Percentiles rank a stretch among this genome's conserved stretches.
phyloP scores from a whole-genome alignment of 2,113 vertebrate genomes.

The Fregetta grallaria region DNA sequence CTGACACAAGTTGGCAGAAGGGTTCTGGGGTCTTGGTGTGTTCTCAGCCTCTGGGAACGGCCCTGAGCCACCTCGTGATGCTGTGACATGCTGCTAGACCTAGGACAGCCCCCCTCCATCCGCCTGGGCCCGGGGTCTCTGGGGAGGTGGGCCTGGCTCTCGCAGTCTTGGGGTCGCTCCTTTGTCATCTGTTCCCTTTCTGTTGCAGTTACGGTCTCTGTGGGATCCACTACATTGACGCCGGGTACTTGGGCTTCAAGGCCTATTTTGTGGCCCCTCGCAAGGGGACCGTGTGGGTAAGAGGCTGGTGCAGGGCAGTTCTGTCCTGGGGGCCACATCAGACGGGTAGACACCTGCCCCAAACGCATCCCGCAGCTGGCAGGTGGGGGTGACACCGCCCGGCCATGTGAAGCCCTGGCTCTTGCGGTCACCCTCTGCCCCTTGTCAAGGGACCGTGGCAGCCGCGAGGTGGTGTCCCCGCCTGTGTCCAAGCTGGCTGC shows the following conservation, averaged over 20 bases:
- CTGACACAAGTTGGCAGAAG: not conserved
- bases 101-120: not conserved
- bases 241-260: slow-evolving; percentile 81
- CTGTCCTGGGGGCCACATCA: rapidly evolving
- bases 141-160: not conserved
- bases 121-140: not conserved
- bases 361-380: rapidly evolving
- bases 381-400: rapidly evolving
- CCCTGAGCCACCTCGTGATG: not conserved
- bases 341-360: not conserved
- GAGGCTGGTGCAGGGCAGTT: not conserved
- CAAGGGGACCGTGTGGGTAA: slow-evolving; percentile 89
- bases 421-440: not conserved
- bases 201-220: slow-evolving; percentile 78
- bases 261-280: slow-evolving; percentile 84
- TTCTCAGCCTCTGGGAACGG: not conserved
- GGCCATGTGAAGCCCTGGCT: not conserved
- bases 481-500: not conserved
- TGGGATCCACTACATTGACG: slow-evolving; percentile 90
- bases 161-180: rapidly evolving
- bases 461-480: not conserved
- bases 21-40: not conserved
- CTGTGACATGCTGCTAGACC: not conserved
- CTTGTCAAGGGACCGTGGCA: rapidly evolving
- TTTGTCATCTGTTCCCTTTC: not conserved